Evolutionary conservation across 2,888 invertebrate species (phyloP), one percentile per base, ranked within the genome.

Genomic region (Callinectes sapidus): DNA sequence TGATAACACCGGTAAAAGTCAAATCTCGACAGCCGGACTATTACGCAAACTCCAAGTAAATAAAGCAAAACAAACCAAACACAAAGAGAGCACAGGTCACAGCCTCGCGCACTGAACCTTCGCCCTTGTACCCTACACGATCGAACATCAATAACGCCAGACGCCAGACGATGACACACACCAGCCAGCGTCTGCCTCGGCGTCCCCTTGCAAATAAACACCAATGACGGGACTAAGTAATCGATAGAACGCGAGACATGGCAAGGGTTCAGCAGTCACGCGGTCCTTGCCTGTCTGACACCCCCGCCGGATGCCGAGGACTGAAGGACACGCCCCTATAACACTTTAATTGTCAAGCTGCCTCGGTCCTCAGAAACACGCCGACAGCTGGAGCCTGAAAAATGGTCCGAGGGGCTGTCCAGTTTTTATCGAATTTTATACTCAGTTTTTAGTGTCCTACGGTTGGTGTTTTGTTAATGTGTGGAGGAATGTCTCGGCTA

Each of bases 291-390:
- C 81, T 5, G 16, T 35, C 81, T 35, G 16, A 81, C 81, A 81
- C 28, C n/a, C n/a, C 28, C 10, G 28, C 71, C 71, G 71, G 71
- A 71, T 71, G 28, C 71, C 71, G 71, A 71, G 71, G 81, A 23
- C 81, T 35, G n/a, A 81, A 32, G 81, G 81, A 81, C 81, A 81
- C 81, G 81, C 81, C 81, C 81, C 35, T 81, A 32, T 81, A 35
- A 81, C 81, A 81, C 81, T 81, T 81, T 81, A 81, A 81, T 81
- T 81, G 35, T 81, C 35, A 32, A 16, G 32, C 35, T 35, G 13
- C 28, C 71, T 61, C 61, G 18, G 61, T 61, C 61, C 61, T 71
- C 71, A 71, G n/a, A 71, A 28, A 28, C 71, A 23, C 10, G n/a
- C n/a, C 28, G 71, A 71, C n/a, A 28, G 71, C 71, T 71, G 71